phyloP scores from a whole-genome alignment of 1,140 invertebrate genomes.

The Probaryconus sp. region DNA sequence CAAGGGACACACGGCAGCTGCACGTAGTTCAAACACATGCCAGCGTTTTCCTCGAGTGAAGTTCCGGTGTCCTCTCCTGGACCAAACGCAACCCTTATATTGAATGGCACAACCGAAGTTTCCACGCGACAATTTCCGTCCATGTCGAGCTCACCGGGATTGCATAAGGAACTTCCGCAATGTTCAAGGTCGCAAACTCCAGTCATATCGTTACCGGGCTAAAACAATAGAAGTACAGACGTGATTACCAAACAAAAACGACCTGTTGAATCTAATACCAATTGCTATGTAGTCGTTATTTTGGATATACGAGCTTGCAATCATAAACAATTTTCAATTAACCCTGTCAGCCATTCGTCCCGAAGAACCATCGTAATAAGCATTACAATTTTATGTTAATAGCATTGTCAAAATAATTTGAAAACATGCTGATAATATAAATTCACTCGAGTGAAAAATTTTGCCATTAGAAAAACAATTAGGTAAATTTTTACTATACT shows the following conservation, averaged over 20 bases:
- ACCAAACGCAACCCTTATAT: slow-evolving; percentile 87
- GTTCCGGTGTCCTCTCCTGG: slow-evolving; percentile 80
- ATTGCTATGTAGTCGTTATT: slow-evolving; percentile 33
- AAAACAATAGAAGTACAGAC: slow-evolving; percentile 51
- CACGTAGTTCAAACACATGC: slow-evolving; percentile 85
- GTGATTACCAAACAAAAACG: slow-evolving; percentile 30
- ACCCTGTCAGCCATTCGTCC: no score
- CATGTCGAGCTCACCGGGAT: slow-evolving; percentile 76
- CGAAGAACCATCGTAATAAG: no score
- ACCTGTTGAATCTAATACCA: slow-evolving; percentile 54
- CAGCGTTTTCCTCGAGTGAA: slow-evolving; percentile 88
- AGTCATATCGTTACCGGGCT: slow-evolving; percentile 79
- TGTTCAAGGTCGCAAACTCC: slow-evolving; percentile 85
- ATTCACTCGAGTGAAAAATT: no score
- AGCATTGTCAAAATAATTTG: no score
- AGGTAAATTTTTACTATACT: no score
- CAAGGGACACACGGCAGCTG: slow-evolving; percentile 82
- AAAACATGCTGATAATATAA: no score
- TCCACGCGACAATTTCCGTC: slow-evolving; percentile 83
- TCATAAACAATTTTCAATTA: no score
- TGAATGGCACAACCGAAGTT: slow-evolving; percentile 86
- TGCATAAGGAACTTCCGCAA: slow-evolving; percentile 85
- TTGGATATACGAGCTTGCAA: no score
- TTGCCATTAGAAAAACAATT: no score
- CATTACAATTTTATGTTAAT: no score